Evolutionary conservation across 2,797 vertebrate genomes (phyloP).

Genomic region (Tokudaia muenninki): DNA sequence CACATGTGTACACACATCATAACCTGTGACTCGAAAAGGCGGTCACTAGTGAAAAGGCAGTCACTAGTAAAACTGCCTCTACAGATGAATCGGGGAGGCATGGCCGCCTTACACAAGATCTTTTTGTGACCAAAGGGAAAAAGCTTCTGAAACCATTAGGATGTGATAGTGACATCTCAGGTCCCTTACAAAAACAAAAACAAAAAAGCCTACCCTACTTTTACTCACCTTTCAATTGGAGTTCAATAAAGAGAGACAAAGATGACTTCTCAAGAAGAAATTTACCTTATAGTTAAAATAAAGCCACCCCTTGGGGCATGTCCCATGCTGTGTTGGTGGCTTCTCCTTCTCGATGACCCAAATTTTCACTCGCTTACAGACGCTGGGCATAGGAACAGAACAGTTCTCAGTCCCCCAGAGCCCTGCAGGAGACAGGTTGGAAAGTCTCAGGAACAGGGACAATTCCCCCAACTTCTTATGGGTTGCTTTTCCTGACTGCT

Average conservation of each 20-base stretch:
- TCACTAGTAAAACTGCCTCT: not conserved
- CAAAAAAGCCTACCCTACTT: not conserved
- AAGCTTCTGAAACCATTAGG: slow-evolving; percentile 48
- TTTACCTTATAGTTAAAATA: slow-evolving; percentile 95
- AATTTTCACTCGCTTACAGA: slow-evolving; percentile 93
- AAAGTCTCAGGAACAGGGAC: not conserved
- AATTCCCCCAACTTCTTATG: not conserved
- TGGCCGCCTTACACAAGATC: not conserved
- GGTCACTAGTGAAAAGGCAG: not conserved
- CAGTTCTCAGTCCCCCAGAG: slow-evolving; percentile 92
- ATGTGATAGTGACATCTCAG: slow-evolving; percentile 5
- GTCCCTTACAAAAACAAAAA: not conserved
- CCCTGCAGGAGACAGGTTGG: slow-evolving; percentile 87
- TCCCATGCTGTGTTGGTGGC: slow-evolving; percentile 90
- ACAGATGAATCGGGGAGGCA: not conserved
- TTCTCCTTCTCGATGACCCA: slow-evolving; percentile 92
- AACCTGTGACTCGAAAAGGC: not conserved
- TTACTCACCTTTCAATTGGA: slow-evolving; percentile 20
- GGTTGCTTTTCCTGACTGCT: not conserved
- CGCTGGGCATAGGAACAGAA: slow-evolving; percentile 88
- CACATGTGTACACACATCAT: too few species aligned
- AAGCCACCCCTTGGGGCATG: slow-evolving; percentile 95
- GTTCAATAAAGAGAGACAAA: slow-evolving; percentile 43
- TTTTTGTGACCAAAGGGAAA: slow-evolving; percentile 15
- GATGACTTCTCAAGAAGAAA: not conserved